Percentiles rank a stretch among this genome's conserved stretches.
phyloP scores from a whole-genome alignment of 2,113 vertebrate species.

The Rynchops niger region DNA sequence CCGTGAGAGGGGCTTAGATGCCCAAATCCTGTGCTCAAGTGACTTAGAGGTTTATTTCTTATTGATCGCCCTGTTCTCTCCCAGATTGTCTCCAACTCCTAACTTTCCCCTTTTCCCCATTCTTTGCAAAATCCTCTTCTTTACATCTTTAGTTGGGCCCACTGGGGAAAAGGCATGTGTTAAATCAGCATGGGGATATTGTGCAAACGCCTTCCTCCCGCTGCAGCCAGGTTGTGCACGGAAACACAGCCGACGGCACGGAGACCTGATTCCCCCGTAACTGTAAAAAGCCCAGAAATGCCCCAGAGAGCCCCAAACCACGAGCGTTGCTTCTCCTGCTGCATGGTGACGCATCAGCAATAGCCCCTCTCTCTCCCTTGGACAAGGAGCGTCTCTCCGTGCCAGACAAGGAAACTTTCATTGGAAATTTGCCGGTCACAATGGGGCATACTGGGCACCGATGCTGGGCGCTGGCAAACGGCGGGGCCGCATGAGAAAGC shows the following conservation, averaged over 20 bases:
- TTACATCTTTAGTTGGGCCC: neutral
- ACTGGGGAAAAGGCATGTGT: rapidly evolving
- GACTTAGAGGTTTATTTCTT: neutral
- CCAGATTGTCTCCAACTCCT: neutral
- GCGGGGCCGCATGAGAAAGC: neutral
- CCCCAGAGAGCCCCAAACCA: neutral
- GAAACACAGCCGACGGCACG: rapidly evolving
- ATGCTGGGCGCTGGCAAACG: neutral
- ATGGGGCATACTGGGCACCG: neutral
- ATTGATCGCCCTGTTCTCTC: neutral
- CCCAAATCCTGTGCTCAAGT: neutral
- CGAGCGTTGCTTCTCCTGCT: neutral
- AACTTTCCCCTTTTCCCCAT: neutral
- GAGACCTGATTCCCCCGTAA: rapidly evolving
- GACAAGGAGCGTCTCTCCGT: neutral
- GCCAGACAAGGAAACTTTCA: neutral
- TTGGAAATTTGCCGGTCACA: neutral
- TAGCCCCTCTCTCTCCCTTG: neutral
- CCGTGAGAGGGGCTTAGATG: neutral
- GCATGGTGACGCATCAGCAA: neutral
- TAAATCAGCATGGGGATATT: neutral
- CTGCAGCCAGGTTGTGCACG: rapidly evolving
- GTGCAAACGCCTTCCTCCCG: rapidly evolving
- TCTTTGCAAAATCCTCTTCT: neutral
- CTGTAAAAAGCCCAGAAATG: neutral